Evolutionary conservation across 37 sponge, comb jelly and placozoan species (phyloP).

Genomic region (Theonella swinhoei): DNA sequence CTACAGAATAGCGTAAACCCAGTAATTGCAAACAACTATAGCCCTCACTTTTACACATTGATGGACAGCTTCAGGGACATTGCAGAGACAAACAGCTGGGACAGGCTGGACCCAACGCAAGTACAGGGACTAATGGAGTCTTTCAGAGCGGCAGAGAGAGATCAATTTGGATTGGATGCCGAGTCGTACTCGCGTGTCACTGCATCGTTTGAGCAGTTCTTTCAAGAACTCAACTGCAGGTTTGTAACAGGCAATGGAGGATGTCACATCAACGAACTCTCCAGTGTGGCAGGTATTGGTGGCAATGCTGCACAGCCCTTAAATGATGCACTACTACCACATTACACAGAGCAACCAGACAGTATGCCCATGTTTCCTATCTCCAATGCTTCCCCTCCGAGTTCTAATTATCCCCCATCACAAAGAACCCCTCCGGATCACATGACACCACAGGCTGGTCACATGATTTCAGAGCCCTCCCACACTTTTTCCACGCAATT

Average conservation of each 20-base stretch:
- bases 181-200: constrained; percentile 31
- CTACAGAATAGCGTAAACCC: not conserved
- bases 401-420: not conserved
- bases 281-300: not conserved
- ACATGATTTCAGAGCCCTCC: not conserved
- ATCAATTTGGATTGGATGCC: constrained; percentile 61
- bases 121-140: constrained; percentile 61
- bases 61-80: constrained; percentile 71
- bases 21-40: not conserved
- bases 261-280: not conserved
- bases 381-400: constrained; percentile 3
- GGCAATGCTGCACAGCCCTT: not conserved
- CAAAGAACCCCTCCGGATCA: not conserved
- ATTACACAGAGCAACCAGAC: not conserved
- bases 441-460: not conserved
- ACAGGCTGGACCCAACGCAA: constrained; percentile 49
- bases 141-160: constrained; percentile 46
- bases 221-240: constrained; percentile 38
- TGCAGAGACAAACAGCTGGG: constrained; percentile 69
- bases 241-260: not conserved
- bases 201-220: constrained; percentile 70
- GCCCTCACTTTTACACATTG: constrained; percentile 38
- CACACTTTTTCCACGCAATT: not conserved
- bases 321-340: not conserved
- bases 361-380: not conserved